These are phyloP conservation scores for Stenotaenia linearis DNA, from an alignment of 2,888 invertebrate genomes.

Conservation along the genomic window DNA sequence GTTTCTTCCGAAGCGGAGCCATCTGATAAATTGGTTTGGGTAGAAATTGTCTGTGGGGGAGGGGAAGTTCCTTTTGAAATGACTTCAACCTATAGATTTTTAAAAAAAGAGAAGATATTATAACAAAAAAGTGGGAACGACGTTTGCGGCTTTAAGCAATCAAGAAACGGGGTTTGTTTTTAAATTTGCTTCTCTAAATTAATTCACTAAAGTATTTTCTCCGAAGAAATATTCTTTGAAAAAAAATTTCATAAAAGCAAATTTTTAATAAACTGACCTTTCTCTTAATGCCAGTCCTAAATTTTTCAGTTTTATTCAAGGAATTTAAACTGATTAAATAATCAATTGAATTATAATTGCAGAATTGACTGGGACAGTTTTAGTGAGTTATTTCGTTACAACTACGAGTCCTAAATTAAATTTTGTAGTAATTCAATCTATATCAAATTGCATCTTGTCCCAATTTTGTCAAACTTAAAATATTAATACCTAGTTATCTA, in stretches of 20 bases:
- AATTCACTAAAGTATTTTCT: no score
- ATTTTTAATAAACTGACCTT: no score
- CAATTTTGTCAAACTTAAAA: background rate
- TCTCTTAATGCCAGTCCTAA: no score
- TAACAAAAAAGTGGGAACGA: background rate
- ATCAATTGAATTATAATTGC: background rate
- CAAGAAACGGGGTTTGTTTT: conserved; percentile 3
- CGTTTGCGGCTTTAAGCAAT: background rate
- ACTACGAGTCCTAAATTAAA: background rate
- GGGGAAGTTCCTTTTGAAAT: conserved; percentile 73
- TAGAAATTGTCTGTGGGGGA: conserved; percentile 78
- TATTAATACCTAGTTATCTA: background rate
- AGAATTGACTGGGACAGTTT: background rate
- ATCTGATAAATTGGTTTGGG: conserved; percentile 52
- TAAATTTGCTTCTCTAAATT: background rate
- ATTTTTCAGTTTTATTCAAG: background rate
- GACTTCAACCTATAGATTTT: conserved; percentile 45
- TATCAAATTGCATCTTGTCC: background rate
- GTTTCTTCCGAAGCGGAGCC: background rate
- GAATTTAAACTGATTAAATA: background rate
- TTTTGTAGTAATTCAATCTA: background rate
- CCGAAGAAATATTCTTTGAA: no score
- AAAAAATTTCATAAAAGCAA: no score
- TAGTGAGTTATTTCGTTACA: background rate
- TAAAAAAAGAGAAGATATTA: background rate